Evolutionary conservation across 2,888 invertebrate species (phyloP), one percentile per base, ranked within the genome.

Genomic region (Timandra comae): DNA sequence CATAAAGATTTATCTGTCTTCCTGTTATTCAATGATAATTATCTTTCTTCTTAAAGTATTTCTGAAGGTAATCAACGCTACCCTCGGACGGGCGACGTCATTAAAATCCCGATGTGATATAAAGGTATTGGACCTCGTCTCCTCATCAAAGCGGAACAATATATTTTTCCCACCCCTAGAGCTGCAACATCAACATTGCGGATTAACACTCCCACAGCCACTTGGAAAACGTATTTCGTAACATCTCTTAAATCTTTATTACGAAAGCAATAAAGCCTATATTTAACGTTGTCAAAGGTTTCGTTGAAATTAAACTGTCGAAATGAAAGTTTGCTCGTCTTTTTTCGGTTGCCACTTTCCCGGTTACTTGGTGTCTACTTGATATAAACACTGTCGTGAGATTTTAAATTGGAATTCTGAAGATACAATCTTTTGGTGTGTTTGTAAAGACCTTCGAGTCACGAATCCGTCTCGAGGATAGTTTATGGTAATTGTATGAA

Each of bases 191-290:
- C 47, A 50, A 52, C 50, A 52, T 49, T 24, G 24, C 8, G 24
- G 24, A 49, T 44, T 35, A 38, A 38, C 42, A 41, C 43, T 34
- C 49, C 46, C 45, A 45, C 16, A n/a, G n/a, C 6, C 16, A 6
- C 49, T 45, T 53, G 55, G 52, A 63, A 64, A 62, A 57, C 54
- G 26, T 50, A 49, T 46, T 41, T 46, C 39, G 49, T 50, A 49
- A 61, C 61, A 52, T 58, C 66, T 64, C 71, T 70, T 58, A 58
- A 67, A 65, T 59, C 76, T 75, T 73, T 79, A 80, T 79, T 77
- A 67, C 75, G 59, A 72, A 73, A 68, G 80, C 77, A 77, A 78
- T 80, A 80, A 78, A 75, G 77, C 43, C 70, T 56, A 78, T 67
- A 79, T 73, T 78, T 71, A 72, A 59, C 59, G 46, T 42, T 56